A percentile compares a stretch with the other conserved stretches of the same genome.
phyloP scores from a whole-genome alignment of 2,797 vertebrate species.

The Scolopax rusticola region DNA sequence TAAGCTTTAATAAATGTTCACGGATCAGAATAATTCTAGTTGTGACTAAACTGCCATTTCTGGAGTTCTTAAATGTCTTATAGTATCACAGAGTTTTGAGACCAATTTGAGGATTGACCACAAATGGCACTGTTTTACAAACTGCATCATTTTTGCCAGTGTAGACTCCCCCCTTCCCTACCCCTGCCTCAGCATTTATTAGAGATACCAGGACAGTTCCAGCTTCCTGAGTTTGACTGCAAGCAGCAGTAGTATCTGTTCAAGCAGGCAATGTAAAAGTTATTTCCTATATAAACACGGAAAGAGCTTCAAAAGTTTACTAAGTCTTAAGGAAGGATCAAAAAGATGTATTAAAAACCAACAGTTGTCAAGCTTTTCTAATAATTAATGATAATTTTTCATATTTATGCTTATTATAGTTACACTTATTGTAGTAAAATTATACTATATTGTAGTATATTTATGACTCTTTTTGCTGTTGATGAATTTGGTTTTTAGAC shows the following conservation, averaged over 20 bases:
- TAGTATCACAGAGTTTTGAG: background rate
- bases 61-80: background rate
- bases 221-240: background rate
- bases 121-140: background rate
- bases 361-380: background rate
- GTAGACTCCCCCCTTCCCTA: fast-evolving
- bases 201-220: background rate
- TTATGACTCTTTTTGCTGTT: background rate
- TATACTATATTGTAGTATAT: background rate
- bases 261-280: background rate
- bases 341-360: background rate
- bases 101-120: background rate
- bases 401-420: background rate
- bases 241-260: background rate
- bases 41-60: background rate
- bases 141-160: fast-evolving
- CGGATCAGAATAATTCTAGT: background rate
- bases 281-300: background rate
- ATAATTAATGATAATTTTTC: background rate
- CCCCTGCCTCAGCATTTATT: background rate
- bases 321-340: background rate
- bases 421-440: background rate
- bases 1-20: background rate
- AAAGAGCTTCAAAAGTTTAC: background rate
- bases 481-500: background rate